Evolutionary conservation across 2,888 invertebrate species (phyloP).

Genomic region (Ypsolopha scabrella): DNA sequence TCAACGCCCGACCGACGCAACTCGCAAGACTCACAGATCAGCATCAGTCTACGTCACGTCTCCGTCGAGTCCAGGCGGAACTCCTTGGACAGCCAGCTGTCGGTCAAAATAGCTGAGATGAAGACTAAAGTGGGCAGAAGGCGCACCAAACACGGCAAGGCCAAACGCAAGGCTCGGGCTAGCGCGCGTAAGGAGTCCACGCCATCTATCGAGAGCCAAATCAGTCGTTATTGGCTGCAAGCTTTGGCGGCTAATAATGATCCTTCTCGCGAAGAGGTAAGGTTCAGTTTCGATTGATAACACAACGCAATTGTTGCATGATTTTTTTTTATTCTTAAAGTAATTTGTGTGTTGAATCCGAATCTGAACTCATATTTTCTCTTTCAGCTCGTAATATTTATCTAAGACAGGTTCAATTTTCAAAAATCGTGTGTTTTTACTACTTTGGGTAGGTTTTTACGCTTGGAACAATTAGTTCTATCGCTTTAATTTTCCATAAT

Average conservation of each 20-base stretch:
- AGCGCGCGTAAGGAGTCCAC: slow-evolving; percentile 74
- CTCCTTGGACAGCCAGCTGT: slow-evolving; percentile 89
- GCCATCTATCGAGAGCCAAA: slow-evolving; percentile 85
- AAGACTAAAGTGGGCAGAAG: slow-evolving; percentile 77
- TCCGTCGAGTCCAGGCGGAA: slow-evolving; percentile 89
- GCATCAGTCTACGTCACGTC: slow-evolving; percentile 83
- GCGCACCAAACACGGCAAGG: slow-evolving; percentile 55
- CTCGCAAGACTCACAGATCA: slow-evolving; percentile 77
- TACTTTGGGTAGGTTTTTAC: too few species aligned
- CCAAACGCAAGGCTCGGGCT: slow-evolving; percentile 50
- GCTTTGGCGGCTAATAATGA: slow-evolving; percentile 70
- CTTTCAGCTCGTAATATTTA: too few species aligned
- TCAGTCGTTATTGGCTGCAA: slow-evolving; percentile 75
- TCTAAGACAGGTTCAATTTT: too few species aligned
- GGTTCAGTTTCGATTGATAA: slow-evolving; percentile 62
- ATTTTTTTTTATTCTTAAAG: too few species aligned
- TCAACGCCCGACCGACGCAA: slow-evolving; percentile 72
- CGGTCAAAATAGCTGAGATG: slow-evolving; percentile 86
- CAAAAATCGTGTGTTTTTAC: too few species aligned
- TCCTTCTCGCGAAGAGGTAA: slow-evolving; percentile 64
- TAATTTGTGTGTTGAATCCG: too few species aligned
- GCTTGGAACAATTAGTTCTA: too few species aligned
- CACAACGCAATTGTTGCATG: too few species aligned
- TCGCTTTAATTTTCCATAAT: too few species aligned
- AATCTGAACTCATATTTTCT: too few species aligned